Evolutionary conservation across 2,888 invertebrate genomes (phyloP), one percentile per base, ranked within the genome.

Genomic region (Cacoxenus indagator): DNA sequence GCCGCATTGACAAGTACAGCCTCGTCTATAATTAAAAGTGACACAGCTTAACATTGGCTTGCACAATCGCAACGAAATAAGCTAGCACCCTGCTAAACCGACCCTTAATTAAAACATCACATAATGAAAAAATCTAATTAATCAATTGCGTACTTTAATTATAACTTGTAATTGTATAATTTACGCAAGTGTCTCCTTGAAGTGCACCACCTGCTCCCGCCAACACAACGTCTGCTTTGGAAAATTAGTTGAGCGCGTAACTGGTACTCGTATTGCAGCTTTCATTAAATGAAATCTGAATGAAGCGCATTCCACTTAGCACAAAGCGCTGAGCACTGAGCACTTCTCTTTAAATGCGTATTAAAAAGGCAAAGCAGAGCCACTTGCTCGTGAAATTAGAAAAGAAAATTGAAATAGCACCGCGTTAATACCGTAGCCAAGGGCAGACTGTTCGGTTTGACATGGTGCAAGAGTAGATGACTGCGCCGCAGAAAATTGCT

Each of bases 21-120:
- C 24, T 51, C 24, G 17, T 54, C 29, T 76, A 78, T 80, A 78
- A 80, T 82, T 82, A 80, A 80, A 80, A 76, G 77, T 74, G 73
- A 77, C 82, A 78, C 26, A 31, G 37, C 22, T 19, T 51, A 4
- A 75, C 80, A 74, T 78, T 72, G 77, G 48, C 31, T 17, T 24
- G 37, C 43, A 37, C 27, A 37, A 3, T 29, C 37, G 59, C 29
- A 9, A 27, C 62, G 27, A 64, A 48, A 27, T 22, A 64, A 51
- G 26, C 37, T 11, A 54, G 19, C 17, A 54, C 14, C 29, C 17
- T 59, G 3, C 73, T 77, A 78, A 82, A 78, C 74, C 75, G 71
- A 82, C 81, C 75, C 76, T 81, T 78, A 80, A 80, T 80, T 79
- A 77, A 51, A 61, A 65, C 61, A 43, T 70, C 65, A 62, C 57